Conservation (phyloP, 1,140 invertebrate genomes). For the Meloidogyne chitwoodi region DNA sequence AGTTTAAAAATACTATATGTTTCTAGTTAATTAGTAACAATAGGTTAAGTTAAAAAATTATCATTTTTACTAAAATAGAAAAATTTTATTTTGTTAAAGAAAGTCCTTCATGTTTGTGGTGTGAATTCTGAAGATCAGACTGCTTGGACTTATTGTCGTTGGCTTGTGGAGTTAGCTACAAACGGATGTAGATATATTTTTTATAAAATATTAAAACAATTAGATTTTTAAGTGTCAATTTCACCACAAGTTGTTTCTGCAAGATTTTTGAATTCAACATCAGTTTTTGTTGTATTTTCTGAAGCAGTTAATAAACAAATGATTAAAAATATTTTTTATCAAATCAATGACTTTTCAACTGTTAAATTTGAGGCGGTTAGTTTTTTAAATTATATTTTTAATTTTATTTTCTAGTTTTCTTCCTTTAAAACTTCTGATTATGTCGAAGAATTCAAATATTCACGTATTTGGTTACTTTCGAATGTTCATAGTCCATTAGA, state of each 20-base stretch:
- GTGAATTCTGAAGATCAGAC: conserved; percentile 48
- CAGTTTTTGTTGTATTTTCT: conserved; percentile 24
- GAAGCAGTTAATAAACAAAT: conserved; percentile 16
- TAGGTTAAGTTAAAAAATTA: no score
- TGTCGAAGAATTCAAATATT: background rate
- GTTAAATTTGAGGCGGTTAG: background rate
- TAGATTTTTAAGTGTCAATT: background rate
- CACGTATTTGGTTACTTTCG: background rate
- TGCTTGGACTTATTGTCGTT: conserved; percentile 44
- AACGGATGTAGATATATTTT: conserved; percentile 1
- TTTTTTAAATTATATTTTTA: background rate
- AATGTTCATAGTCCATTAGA: background rate
- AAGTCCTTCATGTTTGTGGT: conserved; percentile 30
- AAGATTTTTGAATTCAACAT: background rate
- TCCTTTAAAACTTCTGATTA: background rate
- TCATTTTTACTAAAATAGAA: no score
- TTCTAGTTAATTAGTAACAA: no score
- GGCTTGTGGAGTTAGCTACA: conserved; percentile 28
- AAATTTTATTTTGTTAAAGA: conserved; percentile 30
- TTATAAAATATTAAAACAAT: conserved; percentile 13
- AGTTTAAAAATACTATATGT: no score
- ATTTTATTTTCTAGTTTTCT: conserved; percentile 23
- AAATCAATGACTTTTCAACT: no score
- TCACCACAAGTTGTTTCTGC: background rate
- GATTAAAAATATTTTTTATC: conserved; percentile 7